Percentiles rank a stretch among this genome's conserved stretches.
These are phyloP conservation scores for Hyperopisus bebe DNA, from an alignment of 2,113 vertebrate species.

Conservation along the genomic window DNA sequence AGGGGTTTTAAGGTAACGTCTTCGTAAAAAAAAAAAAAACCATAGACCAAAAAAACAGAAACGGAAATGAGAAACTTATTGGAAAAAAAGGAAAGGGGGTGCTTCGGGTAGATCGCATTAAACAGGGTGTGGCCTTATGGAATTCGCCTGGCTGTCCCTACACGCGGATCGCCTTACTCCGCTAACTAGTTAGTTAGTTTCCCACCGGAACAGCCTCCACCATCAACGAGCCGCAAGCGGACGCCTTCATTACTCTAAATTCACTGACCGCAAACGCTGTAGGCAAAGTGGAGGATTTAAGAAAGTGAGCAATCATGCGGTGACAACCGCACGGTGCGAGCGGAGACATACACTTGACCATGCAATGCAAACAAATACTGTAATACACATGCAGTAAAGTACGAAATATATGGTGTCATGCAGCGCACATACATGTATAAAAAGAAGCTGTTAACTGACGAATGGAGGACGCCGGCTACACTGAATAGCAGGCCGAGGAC, in stretches of 20 bases:
- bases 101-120: constrained; percentile 53
- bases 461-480: background rate
- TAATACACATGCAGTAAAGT: background rate
- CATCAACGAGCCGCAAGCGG: background rate
- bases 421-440: background rate
- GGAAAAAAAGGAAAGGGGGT: constrained; percentile 35
- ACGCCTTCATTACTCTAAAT: background rate
- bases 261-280: background rate
- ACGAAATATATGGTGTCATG: background rate
- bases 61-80: constrained; percentile 13
- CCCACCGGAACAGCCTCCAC: background rate
- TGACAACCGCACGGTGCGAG: background rate
- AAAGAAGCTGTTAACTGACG: background rate
- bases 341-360: background rate
- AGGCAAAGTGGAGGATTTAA: background rate
- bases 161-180: constrained; percentile 35
- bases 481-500: background rate
- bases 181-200: constrained; percentile 25
- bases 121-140: constrained; percentile 67
- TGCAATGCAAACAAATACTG: background rate
- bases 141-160: constrained; percentile 50
- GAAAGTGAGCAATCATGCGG: background rate
- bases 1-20: background rate
- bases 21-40: constrained; percentile 27
- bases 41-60: constrained; percentile 16